Evolutionary conservation across 2,113 vertebrate species (phyloP).

Genomic region (Ptyas mucosa): DNA sequence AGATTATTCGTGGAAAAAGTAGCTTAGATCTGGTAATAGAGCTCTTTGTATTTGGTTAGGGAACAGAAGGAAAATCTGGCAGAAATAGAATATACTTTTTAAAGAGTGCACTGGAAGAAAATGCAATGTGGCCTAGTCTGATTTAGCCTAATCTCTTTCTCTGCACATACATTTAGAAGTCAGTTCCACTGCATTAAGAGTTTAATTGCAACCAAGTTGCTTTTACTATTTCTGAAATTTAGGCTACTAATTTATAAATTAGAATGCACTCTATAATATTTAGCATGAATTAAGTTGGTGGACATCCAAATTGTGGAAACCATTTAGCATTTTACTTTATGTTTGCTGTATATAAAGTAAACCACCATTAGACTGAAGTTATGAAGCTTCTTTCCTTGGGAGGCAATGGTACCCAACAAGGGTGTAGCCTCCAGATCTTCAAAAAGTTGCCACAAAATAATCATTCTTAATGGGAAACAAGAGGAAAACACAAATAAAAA

Average conservation of each 20-base stretch:
- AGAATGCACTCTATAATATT: background rate
- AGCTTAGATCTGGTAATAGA: background rate
- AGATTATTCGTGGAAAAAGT: background rate
- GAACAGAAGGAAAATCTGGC: background rate
- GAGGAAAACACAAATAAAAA: background rate
- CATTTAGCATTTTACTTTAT: background rate
- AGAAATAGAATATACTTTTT: background rate
- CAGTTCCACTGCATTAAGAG: background rate
- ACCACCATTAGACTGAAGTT: background rate
- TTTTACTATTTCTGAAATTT: background rate
- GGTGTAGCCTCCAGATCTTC: background rate
- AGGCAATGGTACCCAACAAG: background rate
- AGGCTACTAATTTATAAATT: background rate
- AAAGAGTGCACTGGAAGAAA: background rate
- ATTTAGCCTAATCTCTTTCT: background rate
- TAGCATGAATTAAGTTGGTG: background rate
- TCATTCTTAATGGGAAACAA: background rate
- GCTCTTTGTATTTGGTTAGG: background rate
- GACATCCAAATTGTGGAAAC: background rate
- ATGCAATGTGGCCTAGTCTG: background rate
- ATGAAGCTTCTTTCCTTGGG: background rate
- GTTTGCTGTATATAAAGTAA: background rate
- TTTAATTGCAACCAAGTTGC: background rate
- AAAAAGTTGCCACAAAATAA: background rate
- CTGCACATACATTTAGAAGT: background rate